Evolutionary conservation across 1,140 invertebrate genomes (phyloP), one percentile per base, ranked within the genome.

Genomic region (Dreissena polymorpha): DNA sequence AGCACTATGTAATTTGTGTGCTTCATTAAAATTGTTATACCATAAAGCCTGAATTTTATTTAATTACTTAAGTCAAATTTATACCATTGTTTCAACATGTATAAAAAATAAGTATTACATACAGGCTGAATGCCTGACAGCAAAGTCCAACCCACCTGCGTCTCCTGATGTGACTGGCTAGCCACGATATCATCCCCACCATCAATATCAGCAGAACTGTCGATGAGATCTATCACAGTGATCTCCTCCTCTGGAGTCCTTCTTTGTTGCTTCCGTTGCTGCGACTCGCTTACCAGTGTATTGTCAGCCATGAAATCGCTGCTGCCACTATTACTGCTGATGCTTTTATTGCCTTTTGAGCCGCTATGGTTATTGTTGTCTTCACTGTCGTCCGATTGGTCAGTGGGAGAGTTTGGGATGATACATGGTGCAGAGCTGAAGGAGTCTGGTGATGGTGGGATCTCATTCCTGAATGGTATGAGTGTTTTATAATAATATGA

Each of bases 351-450:
- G 39, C 8, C 57, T 60, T 60, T 18, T 60, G 57, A 39, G 57
- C 57, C 10, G 16, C 12, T n/a, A 60, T 60, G 57, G 2, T 12
- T 60, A 5, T 60, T 60, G 16, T 60, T 10, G 21, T 60, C 57
- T 60, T 18, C 16, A 18, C 21, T 18, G 57, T 60, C 10, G 57
- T 60, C 57, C 6, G 57, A 60, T 10, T 60, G 57, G 57, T 60
- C 57, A 60, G 88, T 88, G 3, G 88, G 88, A 51, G 88, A 88
- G 72, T 68, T 87, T 39, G 88, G 88, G n/a, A 89, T 87, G 23
- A 89, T 88, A 25, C 83, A 25, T 14, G 86, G 87, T n/a, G 83
- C 81, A 67, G 69, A 75, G 18, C 79, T 77, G 75, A 84, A 87
- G 27, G 76, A 78, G n/a, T 86, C 88, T 60, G 84, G 87, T n/a